phyloP scores from a whole-genome alignment of 2,888 invertebrate species.

The Erebia palarica region DNA sequence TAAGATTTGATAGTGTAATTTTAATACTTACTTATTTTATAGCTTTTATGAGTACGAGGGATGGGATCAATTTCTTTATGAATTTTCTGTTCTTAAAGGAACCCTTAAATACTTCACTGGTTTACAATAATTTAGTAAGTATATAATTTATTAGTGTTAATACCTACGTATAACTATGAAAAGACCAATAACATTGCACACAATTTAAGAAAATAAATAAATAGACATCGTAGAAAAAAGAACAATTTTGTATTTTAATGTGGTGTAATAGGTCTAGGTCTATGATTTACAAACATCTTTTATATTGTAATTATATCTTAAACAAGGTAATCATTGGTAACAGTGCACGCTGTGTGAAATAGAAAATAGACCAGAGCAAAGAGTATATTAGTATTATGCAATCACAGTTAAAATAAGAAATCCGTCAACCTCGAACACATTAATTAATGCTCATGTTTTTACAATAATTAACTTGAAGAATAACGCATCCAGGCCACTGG shows the following conservation, averaged over 20 bases:
- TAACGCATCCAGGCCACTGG: too few relatives aligned
- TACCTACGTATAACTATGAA: conserved; percentile 11
- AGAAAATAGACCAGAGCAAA: background rate
- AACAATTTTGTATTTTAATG: conserved; percentile 3
- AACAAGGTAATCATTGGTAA: background rate
- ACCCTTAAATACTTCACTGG: conserved; percentile 29
- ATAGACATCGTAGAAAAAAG: background rate
- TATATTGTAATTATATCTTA: background rate
- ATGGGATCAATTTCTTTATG: conserved; percentile 77
- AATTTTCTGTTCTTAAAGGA: conserved; percentile 47
- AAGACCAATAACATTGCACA: conserved; percentile 31
- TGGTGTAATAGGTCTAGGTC: background rate
- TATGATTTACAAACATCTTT: background rate
- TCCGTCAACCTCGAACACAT: too few relatives aligned
- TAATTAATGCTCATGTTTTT: too few relatives aligned
- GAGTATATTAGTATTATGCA: too few relatives aligned
- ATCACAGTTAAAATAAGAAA: too few relatives aligned
- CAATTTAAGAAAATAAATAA: conserved; percentile 16
- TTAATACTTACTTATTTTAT: conserved; percentile 59
- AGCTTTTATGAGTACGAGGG: conserved; percentile 64
- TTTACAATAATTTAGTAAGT: conserved; percentile 25
- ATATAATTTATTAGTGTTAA: conserved; percentile 20
- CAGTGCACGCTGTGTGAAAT: conserved; percentile 1
- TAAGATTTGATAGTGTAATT: conserved; percentile 64
- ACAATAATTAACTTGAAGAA: too few relatives aligned